Evolutionary conservation across 2,113 vertebrate genomes (phyloP), one percentile per base, ranked within the genome.

Genomic region (Barbus barbus): DNA sequence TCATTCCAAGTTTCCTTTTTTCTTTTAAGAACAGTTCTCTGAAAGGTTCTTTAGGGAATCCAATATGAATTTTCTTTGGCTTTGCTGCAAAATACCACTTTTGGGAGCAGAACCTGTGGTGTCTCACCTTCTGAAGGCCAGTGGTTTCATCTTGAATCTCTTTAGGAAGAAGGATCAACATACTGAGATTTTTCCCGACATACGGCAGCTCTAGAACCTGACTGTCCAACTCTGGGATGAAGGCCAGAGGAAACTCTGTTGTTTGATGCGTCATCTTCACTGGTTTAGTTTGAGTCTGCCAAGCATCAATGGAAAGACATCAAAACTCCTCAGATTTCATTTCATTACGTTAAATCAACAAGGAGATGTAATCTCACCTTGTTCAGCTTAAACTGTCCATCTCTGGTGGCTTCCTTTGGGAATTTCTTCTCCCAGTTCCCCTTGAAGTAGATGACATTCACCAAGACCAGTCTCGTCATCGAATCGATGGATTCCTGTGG

Each of bases 381-480:
- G 89, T 85, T 93, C n/a, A 94, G 16, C 12, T 67, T 86, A 90
- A 99, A 98, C 0, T 86, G 83, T 18, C 58, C 41, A 12, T 97
- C 92, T 0, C 0, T 26, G 4, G 97, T 98, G 20, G 33, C 0
- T 0, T 14, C 26, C 83, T 91, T 87, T 11, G 85, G 0, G 84
- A 99, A 99, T 89, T 94, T 89, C 48, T 93, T 92, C 84, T 94
- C 90, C 97, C 97, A 99, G 58, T 87, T 93, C 0, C 96, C 97
- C 89, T 97, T 98, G 90, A 99, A 99, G 92, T 98, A 99, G 92
- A 98, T 95, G 87, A 97, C 97, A 0, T 98, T 98, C 89, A 98
- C 96, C 83, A 99, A 86, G 51, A 98, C 94, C 0, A 99, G 91
- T 86, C 65, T 95, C 72, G 96, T 97, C 38, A 44, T 8, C 3